Evolutionary conservation across 2,113 vertebrate species (phyloP).

Genomic region (Pandion haliaetus): DNA sequence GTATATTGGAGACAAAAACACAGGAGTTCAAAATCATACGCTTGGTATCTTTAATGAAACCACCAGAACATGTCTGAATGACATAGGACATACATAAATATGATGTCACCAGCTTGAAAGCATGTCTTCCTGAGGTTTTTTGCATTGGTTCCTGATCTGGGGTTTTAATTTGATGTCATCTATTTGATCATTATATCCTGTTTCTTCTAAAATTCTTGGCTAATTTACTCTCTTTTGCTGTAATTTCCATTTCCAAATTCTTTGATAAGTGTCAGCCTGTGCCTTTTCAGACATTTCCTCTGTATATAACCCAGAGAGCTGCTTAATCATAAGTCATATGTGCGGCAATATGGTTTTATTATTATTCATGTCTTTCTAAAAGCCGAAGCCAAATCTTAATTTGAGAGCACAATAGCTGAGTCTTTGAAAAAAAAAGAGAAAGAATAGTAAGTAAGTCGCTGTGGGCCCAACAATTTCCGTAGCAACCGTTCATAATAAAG

Average conservation of each 20-base stretch:
- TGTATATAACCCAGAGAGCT: constrained; percentile 42
- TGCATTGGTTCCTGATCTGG: not conserved
- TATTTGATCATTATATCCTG: constrained; percentile 37
- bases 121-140: not conserved
- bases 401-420: constrained; percentile 33
- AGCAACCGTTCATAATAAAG: not conserved
- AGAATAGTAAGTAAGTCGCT: not conserved
- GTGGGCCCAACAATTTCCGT: not conserved
- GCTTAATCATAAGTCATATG: constrained; percentile 54
- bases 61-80: not conserved
- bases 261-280: constrained; percentile 61
- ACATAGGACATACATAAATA: not conserved
- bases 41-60: not conserved
- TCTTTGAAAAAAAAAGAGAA: not conserved
- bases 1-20: not conserved
- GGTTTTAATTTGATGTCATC: constrained; percentile 46
- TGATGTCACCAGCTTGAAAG: constrained; percentile 17
- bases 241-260: constrained; percentile 57
- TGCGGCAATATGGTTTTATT: constrained; percentile 62
- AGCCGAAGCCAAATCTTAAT: constrained; percentile 38
- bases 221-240: constrained; percentile 51
- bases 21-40: not conserved
- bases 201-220: constrained; percentile 50
- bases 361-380: constrained; percentile 40
- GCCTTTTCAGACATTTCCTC: constrained; percentile 57